A percentile compares a stretch with the other conserved stretches of the same genome.
phyloP scores from a whole-genome alignment of 53 echinoderm and acorn worm species.

The Echinarachnius parma region DNA sequence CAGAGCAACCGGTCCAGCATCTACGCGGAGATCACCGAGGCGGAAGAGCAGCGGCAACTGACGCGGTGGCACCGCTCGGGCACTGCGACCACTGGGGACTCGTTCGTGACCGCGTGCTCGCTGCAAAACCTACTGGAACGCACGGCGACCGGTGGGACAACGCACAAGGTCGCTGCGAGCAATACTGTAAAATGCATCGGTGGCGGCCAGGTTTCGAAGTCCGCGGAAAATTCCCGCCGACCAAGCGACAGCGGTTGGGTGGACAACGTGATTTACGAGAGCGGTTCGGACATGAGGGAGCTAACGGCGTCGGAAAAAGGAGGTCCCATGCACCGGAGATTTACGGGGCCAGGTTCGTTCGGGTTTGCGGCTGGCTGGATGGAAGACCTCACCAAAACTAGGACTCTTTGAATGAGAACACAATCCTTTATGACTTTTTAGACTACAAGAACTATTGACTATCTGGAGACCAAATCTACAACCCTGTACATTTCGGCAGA shows the following conservation, averaged over 20 bases:
- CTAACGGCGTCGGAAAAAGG: conserved; percentile 17
- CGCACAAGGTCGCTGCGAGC: conserved; percentile 36
- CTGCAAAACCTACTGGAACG: conserved; percentile 35
- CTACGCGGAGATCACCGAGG: conserved; percentile 82
- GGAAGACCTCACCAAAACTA: conserved; percentile 27
- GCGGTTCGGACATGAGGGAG: conserved; percentile 42
- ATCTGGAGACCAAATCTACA: too few species aligned
- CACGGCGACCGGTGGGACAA: conserved; percentile 9
- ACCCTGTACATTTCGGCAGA: too few species aligned
- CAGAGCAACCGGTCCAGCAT: conserved; percentile 81
- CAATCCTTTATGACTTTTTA: too few species aligned
- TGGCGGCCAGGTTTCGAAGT: conserved; percentile 25
- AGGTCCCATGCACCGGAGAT: conserved; percentile 16
- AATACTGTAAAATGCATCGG: conserved; percentile 12
- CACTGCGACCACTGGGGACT: conserved; percentile 36
- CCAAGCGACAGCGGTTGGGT: conserved; percentile 80
- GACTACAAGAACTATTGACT: too few species aligned
- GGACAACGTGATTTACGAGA: conserved; percentile 84
- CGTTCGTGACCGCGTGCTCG: conserved; percentile 40
- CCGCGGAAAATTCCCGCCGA: conserved; percentile 21
- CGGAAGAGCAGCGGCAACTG: conserved; percentile 37
- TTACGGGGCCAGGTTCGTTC: conserved; percentile 29
- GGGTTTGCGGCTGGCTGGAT: conserved; percentile 30
- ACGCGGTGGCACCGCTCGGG: conserved; percentile 35
- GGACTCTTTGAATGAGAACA: conserved; percentile 19